Percentiles rank a stretch among this genome's conserved stretches.
These are phyloP conservation scores for Spicauda simplicius DNA, from an alignment of 2,888 invertebrate species.

Conservation along the genomic window DNA sequence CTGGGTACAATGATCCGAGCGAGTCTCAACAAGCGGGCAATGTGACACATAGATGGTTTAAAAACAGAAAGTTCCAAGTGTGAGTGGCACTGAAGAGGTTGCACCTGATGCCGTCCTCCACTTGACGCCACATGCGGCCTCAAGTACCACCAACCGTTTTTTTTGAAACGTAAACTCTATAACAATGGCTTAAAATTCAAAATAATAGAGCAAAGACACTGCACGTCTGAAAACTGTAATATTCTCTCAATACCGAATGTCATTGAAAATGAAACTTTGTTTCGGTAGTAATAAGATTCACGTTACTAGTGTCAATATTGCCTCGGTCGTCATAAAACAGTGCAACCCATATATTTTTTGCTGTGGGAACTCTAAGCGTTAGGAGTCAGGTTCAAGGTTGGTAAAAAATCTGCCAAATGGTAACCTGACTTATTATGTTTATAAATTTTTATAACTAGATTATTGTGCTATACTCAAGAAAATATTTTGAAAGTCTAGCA, in stretches of 20 bases:
- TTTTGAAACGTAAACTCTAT: slow-evolving; percentile 2
- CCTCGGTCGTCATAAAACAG: slow-evolving; percentile 3
- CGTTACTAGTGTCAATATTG: not conserved
- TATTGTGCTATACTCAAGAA: no score
- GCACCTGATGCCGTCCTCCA: slow-evolving; percentile 48
- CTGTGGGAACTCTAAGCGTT: slow-evolving; percentile 35
- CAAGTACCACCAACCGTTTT: not conserved
- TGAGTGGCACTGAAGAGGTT: slow-evolving; percentile 46
- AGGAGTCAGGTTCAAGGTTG: slow-evolving; percentile 17
- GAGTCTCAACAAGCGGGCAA: not conserved
- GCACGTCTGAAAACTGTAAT: not conserved
- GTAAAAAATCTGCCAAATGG: slow-evolving; percentile 23
- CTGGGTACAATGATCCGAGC: not conserved
- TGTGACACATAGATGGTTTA: slow-evolving; percentile 22
- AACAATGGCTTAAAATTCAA: not conserved
- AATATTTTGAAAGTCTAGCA: no score
- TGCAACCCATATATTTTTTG: slow-evolving; percentile 21
- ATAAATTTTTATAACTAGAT: no score
- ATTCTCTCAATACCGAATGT: not conserved
- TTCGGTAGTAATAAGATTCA: not conserved
- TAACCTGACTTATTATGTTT: slow-evolving; percentile 29
- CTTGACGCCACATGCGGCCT: slow-evolving; percentile 57
- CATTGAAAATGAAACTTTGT: not conserved
- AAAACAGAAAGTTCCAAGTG: slow-evolving; percentile 26
- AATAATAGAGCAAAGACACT: not conserved